Evolutionary conservation across 2,888 invertebrate genomes (phyloP).

Genomic region (Phengaris alcon): DNA sequence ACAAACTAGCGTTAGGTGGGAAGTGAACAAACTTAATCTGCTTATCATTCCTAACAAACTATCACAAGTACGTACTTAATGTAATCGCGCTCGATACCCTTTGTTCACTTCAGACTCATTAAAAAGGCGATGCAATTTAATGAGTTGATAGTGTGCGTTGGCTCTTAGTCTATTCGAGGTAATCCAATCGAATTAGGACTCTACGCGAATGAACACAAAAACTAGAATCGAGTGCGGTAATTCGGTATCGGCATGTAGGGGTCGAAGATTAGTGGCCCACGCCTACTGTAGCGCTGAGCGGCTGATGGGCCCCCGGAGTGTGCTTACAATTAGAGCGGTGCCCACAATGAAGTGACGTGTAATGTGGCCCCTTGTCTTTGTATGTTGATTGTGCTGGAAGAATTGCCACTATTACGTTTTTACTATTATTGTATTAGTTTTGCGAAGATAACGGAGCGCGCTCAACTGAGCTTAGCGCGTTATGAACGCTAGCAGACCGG

Average conservation of each 20-base stretch:
- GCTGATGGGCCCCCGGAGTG: slow-evolving; percentile 77
- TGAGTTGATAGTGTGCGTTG: slow-evolving; percentile 80
- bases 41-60: slow-evolving; percentile 58
- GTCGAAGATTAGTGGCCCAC: slow-evolving; percentile 79
- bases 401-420: slow-evolving; percentile 47
- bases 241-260: slow-evolving; percentile 72
- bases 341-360: slow-evolving; percentile 79
- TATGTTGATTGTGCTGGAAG: slow-evolving; percentile 75
- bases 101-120: slow-evolving; percentile 80
- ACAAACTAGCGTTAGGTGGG: slow-evolving; percentile 1
- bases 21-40: slow-evolving; percentile 35
- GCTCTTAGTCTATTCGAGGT: slow-evolving; percentile 71
- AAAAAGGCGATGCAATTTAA: slow-evolving; percentile 80
- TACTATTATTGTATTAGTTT: slow-evolving; percentile 32
- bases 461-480: slow-evolving; percentile 18
- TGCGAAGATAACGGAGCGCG: background rate
- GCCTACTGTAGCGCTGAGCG: slow-evolving; percentile 79
- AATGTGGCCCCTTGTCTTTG: slow-evolving; percentile 76
- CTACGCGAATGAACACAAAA: slow-evolving; percentile 46
- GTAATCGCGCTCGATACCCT: slow-evolving; percentile 78
- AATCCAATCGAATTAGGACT: slow-evolving; percentile 45
- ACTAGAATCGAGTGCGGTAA: slow-evolving; percentile 46
- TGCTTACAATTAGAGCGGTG: slow-evolving; percentile 79
- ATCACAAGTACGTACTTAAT: slow-evolving; percentile 74
- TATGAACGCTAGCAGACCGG: background rate